A percentile compares a stretch with the other conserved stretches of the same genome.
phyloP scores from a whole-genome alignment of 1,140 invertebrate genomes.

The Drosophila fuyamai region DNA sequence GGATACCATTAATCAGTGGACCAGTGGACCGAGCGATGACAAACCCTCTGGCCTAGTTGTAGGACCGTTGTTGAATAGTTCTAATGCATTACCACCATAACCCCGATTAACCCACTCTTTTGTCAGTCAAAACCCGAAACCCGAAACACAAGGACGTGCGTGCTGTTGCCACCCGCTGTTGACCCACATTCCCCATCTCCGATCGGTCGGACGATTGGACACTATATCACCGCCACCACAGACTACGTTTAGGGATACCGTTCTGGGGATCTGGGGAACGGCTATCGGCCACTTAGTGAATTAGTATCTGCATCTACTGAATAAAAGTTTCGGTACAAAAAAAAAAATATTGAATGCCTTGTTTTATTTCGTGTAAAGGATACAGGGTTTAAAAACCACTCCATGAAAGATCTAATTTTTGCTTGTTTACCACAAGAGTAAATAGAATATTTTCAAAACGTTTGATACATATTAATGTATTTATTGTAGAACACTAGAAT shows the following conservation, averaged over 20 bases:
- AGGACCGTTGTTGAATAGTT: slow-evolving; percentile 74
- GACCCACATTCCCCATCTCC: slow-evolving; percentile 16
- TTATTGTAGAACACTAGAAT: too few species aligned
- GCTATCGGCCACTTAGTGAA: slow-evolving; percentile 60
- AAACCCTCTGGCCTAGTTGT: slow-evolving; percentile 18
- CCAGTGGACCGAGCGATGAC: slow-evolving; percentile 3
- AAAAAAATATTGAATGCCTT: slow-evolving; percentile 34
- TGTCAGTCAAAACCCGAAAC: slow-evolving; percentile 31
- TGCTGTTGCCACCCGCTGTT: slow-evolving; percentile 50
- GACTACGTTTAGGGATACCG: slow-evolving; percentile 53
- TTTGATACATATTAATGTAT: too few species aligned
- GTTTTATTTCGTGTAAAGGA: neutral
- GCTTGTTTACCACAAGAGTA: too few species aligned
- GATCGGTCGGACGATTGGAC: slow-evolving; percentile 13
- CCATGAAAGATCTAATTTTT: too few species aligned
- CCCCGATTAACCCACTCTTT: slow-evolving; percentile 1
- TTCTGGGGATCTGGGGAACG: slow-evolving; percentile 58
- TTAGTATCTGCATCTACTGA: slow-evolving; percentile 80
- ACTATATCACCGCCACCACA: slow-evolving; percentile 16
- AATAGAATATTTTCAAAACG: too few species aligned
- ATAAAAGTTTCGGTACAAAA: slow-evolving; percentile 85
- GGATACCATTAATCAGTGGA: slow-evolving; percentile 55
- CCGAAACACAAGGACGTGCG: slow-evolving; percentile 47
- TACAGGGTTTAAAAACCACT: too few species aligned
- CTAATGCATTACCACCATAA: slow-evolving; percentile 27